Percentiles rank a stretch among this genome's conserved stretches.
phyloP scores from a whole-genome alignment of 2,113 vertebrate species.

The Oenanthe melanoleuca region DNA sequence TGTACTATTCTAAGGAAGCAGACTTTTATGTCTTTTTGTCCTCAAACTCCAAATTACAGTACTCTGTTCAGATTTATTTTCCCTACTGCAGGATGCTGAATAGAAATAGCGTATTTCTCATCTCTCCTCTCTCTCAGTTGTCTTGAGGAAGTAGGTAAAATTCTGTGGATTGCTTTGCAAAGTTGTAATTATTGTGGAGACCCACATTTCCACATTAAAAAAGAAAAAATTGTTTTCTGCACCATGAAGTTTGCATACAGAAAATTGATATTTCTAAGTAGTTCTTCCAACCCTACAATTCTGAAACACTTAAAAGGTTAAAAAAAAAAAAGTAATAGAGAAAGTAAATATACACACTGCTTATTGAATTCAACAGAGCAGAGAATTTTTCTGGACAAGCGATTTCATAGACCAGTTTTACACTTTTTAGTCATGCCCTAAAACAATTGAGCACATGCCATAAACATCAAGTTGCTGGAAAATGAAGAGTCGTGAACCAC shows the following conservation, averaged over 20 bases:
- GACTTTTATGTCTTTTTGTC: background rate
- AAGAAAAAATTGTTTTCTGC: background rate
- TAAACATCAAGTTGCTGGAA: constrained; percentile 67
- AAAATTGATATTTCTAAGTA: constrained; percentile 57
- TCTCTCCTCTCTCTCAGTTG: background rate
- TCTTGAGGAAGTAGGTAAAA: background rate
- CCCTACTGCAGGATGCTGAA: background rate
- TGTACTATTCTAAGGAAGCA: background rate
- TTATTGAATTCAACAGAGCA: constrained; percentile 67
- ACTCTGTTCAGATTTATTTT: background rate
- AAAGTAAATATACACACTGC: constrained; percentile 55
- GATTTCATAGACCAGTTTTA: constrained; percentile 69
- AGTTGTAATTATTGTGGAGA: constrained; percentile 43
- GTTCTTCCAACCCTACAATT: constrained; percentile 61
- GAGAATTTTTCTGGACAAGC: constrained; percentile 66
- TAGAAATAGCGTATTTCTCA: background rate
- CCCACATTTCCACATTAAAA: background rate
- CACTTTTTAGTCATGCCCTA: constrained; percentile 74
- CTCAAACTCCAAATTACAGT: background rate
- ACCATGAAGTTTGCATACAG: constrained; percentile 38
- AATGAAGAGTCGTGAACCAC: constrained; percentile 69
- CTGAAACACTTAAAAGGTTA: constrained; percentile 63
- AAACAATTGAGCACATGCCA: constrained; percentile 74
- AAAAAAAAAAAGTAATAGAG: constrained; percentile 22
- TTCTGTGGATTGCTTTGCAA: constrained; percentile 24